A percentile compares a stretch with the other conserved stretches of the same genome.
These are phyloP conservation scores for Tetraodon nigroviridis DNA, from an alignment of 2,113 vertebrate genomes.

Conservation along the genomic window DNA sequence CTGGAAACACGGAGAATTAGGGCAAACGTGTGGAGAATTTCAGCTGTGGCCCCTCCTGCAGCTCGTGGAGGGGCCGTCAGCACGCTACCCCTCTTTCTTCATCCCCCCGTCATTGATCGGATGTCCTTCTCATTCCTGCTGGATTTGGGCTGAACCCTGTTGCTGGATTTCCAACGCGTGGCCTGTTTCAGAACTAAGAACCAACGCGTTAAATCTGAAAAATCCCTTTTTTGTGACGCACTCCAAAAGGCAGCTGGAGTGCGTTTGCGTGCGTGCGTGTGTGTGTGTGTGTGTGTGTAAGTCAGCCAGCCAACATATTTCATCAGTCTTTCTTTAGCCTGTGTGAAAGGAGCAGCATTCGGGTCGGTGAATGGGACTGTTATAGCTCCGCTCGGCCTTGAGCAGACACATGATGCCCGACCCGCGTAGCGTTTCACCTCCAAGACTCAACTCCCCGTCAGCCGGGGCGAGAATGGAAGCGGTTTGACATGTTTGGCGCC, in stretches of 20 bases:
- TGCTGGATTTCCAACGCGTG: constrained; percentile 44
- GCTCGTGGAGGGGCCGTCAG: constrained; percentile 38
- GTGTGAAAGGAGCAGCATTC: constrained; percentile 14
- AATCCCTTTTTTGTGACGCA: background rate
- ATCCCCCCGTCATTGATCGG: background rate
- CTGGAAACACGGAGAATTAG: constrained; percentile 19
- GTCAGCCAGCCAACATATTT: constrained; percentile 44
- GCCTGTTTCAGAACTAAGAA: constrained; percentile 37
- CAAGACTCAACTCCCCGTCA: constrained; percentile 30
- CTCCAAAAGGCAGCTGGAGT: too few relatives aligned
- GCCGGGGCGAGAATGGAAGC: constrained; percentile 34
- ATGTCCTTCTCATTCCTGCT: constrained; percentile 22
- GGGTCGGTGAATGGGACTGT: constrained; percentile 28
- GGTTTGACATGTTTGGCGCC: constrained; percentile 20
- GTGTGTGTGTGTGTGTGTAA: constrained; percentile 15
- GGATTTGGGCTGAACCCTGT: constrained; percentile 30
- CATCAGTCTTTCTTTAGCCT: constrained; percentile 36
- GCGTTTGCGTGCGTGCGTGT: background rate
- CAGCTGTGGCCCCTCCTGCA: constrained; percentile 31
- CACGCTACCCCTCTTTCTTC: constrained; percentile 9
- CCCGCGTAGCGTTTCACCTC: constrained; percentile 38
- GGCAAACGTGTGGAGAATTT: constrained; percentile 41
- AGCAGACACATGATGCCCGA: constrained; percentile 42
- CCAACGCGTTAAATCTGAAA: constrained; percentile 34
- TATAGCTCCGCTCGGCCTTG: constrained; percentile 25